Base-by-base conservation (phyloP, 2,888 invertebrate species). In the Carabus problematicus region DNA sequence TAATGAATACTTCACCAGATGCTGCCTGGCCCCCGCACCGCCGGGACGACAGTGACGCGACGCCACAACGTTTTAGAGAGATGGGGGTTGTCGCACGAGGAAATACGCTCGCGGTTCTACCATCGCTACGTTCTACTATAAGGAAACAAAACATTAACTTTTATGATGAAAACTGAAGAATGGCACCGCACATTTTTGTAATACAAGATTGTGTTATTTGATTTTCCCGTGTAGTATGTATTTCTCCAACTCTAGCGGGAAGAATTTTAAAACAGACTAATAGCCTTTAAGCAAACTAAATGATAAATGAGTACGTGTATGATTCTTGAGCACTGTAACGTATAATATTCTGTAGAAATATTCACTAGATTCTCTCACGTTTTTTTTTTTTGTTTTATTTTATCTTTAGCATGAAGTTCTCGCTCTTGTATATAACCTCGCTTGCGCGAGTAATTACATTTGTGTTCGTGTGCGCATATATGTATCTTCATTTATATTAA, bases 1-100 rank as follows among this genome's bases (percentile, higher is more conserved):
- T 79, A 79, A 79, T 79, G 79, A 79, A 78, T 78, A 74, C 74
- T 73, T 75, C 77, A 75, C 75, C 78, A 79, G 78, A 78, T 77
- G 77, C 75, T 71, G 74, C 63, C 29, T 29, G 29, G 3, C 29
- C 29, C 29, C 3, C 29, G 54, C 29, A 2, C 3, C 29, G 54
- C 41, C 58, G 60, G 60, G 58, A 18, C 60, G 71, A 59, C 42
- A 42, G 66, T 43, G 63, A 58, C 14, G 63, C 64, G 56, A 68
- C 56, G 64, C 45, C 61, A 16, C n/a, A 42, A 18, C 29, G 7
- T 12, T n/a, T 8, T 41, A 16, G 16, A 42, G 49, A 47, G 12
- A 16, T 14, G n/a, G 49, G 6, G 49, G 47, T 9, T 47, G 29
- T 29, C 29, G 29, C 29, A 29, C 29, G 29, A 29, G 29, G 29